A percentile compares a stretch with the other conserved stretches of the same genome.
Conservation (phyloP, 2,113 vertebrate genomes). For the Desmodus rotundus region DNA sequence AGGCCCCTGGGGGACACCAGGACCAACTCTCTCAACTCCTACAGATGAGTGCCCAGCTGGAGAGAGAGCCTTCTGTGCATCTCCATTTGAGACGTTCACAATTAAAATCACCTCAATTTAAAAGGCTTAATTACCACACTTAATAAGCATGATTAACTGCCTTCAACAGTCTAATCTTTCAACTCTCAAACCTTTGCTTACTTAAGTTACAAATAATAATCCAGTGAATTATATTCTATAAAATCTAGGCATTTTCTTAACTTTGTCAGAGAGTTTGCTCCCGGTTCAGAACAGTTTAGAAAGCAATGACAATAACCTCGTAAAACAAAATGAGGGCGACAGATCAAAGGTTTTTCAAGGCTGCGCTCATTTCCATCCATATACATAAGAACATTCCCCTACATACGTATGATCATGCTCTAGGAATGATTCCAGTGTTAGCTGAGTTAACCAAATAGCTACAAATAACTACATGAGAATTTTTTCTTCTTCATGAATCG, state of each 20-base stretch:
- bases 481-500: background rate
- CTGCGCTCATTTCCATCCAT: background rate
- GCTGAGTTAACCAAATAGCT: background rate
- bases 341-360: background rate
- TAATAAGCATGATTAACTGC: background rate
- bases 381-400: background rate
- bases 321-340: background rate
- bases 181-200: background rate
- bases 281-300: background rate
- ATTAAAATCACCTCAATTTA: slow-evolving; percentile 14
- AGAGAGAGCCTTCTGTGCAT: background rate
- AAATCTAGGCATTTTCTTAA: slow-evolving; percentile 17
- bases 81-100: background rate
- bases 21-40: background rate
- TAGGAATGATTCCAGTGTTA: background rate
- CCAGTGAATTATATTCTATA: background rate
- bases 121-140: slow-evolving; percentile 12
- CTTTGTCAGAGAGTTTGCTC: background rate
- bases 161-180: slow-evolving; percentile 11
- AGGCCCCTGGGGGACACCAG: background rate
- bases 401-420: background rate
- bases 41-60: background rate
- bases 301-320: background rate
- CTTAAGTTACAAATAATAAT: slow-evolving; percentile 17
- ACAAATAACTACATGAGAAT: background rate